Evolutionary conservation across 2,113 vertebrate genomes (phyloP).

Genomic region (Megaceryle maxima): DNA sequence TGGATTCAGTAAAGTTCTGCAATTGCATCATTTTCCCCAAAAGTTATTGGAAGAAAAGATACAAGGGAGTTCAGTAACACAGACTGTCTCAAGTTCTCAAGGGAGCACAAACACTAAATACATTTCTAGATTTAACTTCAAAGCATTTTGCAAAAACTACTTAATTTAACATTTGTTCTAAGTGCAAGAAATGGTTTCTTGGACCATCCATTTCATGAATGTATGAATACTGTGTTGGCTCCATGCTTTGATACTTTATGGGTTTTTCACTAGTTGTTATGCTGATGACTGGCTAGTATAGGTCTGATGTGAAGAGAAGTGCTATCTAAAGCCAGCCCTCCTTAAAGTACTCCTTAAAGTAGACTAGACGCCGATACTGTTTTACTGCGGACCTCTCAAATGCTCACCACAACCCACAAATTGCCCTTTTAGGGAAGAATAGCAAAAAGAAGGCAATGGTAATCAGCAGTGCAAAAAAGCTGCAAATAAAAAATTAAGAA

Average conservation of each 20-base stretch:
- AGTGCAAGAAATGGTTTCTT: neutral
- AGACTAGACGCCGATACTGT: neutral
- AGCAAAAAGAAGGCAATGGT: neutral
- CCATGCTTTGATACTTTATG: neutral
- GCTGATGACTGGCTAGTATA: neutral
- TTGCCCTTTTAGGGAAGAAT: neutral
- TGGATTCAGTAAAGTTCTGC: neutral
- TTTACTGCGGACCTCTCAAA: neutral
- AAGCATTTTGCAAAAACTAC: neutral
- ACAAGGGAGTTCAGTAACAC: neutral
- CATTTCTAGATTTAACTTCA: neutral
- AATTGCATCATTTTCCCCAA: neutral
- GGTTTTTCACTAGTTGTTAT: neutral
- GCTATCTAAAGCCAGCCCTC: neutral
- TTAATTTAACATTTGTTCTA: neutral
- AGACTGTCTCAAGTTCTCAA: neutral
- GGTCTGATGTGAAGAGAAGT: neutral
- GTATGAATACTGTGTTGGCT: neutral
- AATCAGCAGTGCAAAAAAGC: neutral
- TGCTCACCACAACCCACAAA: neutral
- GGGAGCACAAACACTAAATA: neutral
- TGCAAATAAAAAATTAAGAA: neutral
- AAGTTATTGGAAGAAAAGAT: neutral
- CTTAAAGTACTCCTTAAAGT: neutral
- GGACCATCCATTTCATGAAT: accelerated